Percentiles rank a stretch among this genome's conserved stretches.
Evolutionary conservation across 30 jellyfish, hydroid and myxozoan genomes (phyloP).

Genomic region (Turritopsis rubra): DNA sequence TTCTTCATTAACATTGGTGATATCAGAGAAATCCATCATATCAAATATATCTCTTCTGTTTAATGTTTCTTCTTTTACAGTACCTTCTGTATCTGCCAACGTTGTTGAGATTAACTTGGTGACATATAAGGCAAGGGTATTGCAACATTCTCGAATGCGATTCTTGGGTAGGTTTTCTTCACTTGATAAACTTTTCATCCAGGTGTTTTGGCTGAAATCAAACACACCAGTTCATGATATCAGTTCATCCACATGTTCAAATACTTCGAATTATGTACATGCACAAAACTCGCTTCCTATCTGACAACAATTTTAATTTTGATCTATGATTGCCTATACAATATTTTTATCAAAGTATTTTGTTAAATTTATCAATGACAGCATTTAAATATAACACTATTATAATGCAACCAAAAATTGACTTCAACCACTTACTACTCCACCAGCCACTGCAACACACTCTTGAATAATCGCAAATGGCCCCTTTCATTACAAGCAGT

Average conservation of each 20-base stretch:
- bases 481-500: constrained; percentile 62
- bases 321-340: not conserved
- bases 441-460: constrained; percentile 37
- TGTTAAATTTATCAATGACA: too few relatives aligned
- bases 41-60: not conserved
- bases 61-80: not conserved
- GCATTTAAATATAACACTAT: not conserved
- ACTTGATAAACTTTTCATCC: not conserved
- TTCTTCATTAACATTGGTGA: constrained; percentile 32
- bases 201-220: constrained; percentile 4
- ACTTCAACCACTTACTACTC: constrained; percentile 22
- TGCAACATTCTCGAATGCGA: constrained; percentile 6
- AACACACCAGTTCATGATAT: not conserved
- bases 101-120: not conserved
- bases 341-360: too few relatives aligned
- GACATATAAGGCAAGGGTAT: not conserved
- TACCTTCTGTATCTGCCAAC: not conserved
- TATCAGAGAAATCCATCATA: constrained; percentile 7
- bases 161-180: not conserved
- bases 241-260: too few relatives aligned
- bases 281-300: too few relatives aligned
- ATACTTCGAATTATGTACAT: too few relatives aligned
- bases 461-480: constrained; percentile 38
- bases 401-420: too few relatives aligned
- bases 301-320: not conserved